These are phyloP conservation scores for Scrobipalpa costella DNA, from an alignment of 2,888 invertebrate genomes.

Conservation along the genomic window DNA sequence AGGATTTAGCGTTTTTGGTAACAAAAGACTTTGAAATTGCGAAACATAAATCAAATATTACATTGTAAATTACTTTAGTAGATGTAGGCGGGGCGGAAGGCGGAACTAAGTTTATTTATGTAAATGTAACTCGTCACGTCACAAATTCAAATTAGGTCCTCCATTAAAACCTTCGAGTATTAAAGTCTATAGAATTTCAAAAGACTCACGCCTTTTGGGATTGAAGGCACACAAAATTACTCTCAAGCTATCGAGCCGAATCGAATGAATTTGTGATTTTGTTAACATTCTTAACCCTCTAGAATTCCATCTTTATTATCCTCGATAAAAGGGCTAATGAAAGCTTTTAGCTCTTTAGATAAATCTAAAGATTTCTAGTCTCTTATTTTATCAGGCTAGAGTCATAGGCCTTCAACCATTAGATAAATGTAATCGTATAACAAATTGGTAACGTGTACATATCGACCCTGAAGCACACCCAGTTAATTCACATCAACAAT, in stretches of 20 bases:
- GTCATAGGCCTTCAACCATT: not conserved
- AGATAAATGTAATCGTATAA: slow-evolving; percentile 12
- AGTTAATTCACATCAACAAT: slow-evolving; percentile 59
- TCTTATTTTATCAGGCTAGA: too few relatives aligned
- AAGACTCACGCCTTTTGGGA: too few relatives aligned
- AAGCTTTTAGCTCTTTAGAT: too few relatives aligned
- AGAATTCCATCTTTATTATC: too few relatives aligned
- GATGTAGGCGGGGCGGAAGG: slow-evolving; percentile 20
- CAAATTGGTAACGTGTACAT: slow-evolving; percentile 20
- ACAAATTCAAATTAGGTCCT: slow-evolving; percentile 22
- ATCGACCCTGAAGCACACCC: slow-evolving; percentile 51
- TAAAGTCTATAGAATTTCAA: not conserved
- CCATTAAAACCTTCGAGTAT: not conserved
- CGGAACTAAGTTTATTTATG: slow-evolving; percentile 19
- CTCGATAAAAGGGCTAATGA: too few relatives aligned
- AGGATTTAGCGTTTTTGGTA: not conserved
- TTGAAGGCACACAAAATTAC: too few relatives aligned
- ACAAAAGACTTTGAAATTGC: not conserved
- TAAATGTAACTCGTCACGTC: slow-evolving; percentile 21
- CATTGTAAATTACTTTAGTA: not conserved
- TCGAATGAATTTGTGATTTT: too few relatives aligned
- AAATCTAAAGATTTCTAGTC: too few relatives aligned
- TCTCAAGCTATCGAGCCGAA: too few relatives aligned
- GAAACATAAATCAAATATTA: slow-evolving; percentile 3
- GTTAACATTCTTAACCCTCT: too few relatives aligned